These are phyloP conservation scores for Metellina segmentata DNA, from an alignment of 2,888 invertebrate genomes.

Conservation along the genomic window DNA sequence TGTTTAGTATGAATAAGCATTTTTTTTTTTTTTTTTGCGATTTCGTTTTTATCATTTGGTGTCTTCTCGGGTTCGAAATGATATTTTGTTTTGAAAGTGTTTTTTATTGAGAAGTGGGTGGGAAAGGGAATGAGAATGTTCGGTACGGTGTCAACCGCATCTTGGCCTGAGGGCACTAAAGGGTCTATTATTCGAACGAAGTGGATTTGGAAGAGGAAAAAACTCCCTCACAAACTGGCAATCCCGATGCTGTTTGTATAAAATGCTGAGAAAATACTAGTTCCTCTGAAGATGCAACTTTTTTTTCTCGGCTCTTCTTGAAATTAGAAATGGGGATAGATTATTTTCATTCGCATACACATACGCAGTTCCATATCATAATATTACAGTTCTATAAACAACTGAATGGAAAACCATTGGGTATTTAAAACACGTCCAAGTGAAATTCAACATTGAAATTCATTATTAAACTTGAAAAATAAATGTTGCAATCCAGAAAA, in stretches of 20 bases:
- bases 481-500: no score
- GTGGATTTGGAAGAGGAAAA: neutral
- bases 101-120: neutral
- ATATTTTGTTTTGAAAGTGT: slow-evolving; percentile 37
- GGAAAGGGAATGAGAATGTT: neutral
- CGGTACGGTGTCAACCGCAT: slow-evolving; percentile 28
- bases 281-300: neutral
- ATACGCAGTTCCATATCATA: neutral
- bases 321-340: neutral
- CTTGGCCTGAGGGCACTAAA: slow-evolving; percentile 30
- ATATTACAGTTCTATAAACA: no score
- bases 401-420: no score
- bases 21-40: slow-evolving; percentile 8
- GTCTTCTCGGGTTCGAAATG: slow-evolving; percentile 30
- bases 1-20: slow-evolving; percentile 50
- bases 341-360: neutral
- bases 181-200: slow-evolving; percentile 23
- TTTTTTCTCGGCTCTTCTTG: neutral
- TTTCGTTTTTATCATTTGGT: neutral
- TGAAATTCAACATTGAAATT: no score
- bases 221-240: neutral
- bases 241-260: neutral
- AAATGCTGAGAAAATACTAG: neutral
- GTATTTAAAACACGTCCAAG: no score
- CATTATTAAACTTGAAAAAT: no score